Base-by-base conservation (phyloP, 2,797 vertebrate species). In the Neopelma chrysocephalum region DNA sequence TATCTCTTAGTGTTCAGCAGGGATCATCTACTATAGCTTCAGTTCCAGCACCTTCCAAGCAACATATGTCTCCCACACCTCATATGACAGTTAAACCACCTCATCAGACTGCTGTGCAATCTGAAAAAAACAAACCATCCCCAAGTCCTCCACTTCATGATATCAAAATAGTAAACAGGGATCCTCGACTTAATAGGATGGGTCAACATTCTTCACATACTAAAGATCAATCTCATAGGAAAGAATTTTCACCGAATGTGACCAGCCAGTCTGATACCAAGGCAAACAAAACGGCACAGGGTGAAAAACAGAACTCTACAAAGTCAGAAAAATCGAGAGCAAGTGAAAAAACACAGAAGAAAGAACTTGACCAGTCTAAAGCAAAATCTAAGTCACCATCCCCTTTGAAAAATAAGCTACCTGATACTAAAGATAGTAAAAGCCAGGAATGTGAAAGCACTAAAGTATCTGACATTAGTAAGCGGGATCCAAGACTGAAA, bases 401-500 rank as follows among this genome's bases (percentile, higher is more conserved):
- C 51, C 99, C 99, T 26, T 96, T 98, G 96, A 98, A 98, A 86
- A 99, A 97, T 58, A 98, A 98, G 88, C 71, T 97, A 4, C 97
- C 98, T 1, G 97, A 89, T 82, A 65, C 89, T 79, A 98, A 98
- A 96, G 98, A 98, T 82, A 69, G 84, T 73, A 99, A 98, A 97
- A 97, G 80, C 48, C 90, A 93, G 16, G 99, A 99, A 87, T 70
- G 91, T 2, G 99, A 99, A 90, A 97, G 92, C 61, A 79, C 93
- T 43, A 99, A 98, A 92, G 82, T 97, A 1, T 79, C 96, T 18
- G 99, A 99, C 50, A 92, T 98, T 65, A 97, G 95, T 16, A 99
- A 99, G 95, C 99, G 99, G 91, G 99, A 99, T 90, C 99, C 99
- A 32, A 97, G 99, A 75, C 95, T 99, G 82, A 99, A 98, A 94